Base-by-base conservation (phyloP, 1,140 invertebrate species). In the Drosophila prosaltans region DNA sequence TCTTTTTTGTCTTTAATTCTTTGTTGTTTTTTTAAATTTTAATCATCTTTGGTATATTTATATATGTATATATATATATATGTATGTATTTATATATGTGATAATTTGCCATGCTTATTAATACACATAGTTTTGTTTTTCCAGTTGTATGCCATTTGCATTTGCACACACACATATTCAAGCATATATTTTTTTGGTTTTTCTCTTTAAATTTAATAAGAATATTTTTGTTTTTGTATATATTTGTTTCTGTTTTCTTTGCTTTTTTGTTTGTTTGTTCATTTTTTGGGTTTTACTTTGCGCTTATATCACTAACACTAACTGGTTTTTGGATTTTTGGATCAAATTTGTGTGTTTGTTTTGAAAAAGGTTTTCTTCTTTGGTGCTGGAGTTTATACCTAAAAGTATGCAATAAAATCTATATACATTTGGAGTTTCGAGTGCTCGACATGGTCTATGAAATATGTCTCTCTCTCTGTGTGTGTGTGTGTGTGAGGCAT, bases 401-500 rank as follows among this genome's bases (percentile, higher is more conserved):
- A 84, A 73, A 71, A 84, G 74, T 89, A 84, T 79, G 78, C 78
- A 81, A 73, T 89, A 89, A 89, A 89, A 89, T 90, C 84, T 89
- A 89, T 89, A n/a, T 89, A 89, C 84, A 89, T 67, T 89, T 68
- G 51, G 51, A 77, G 48, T 64, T 73, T 69, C n/a, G 64, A 65
- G 83, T 86, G 84, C 74, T 65, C 59, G 40, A 83, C 21, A 80
- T 82, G 75, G 60, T 78, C 68, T 63, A 54, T 60, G 60, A 70
- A 59, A 58, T 67, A 1, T 36, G 6, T 67, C 57, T 51, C 36
- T 65, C 58, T 51, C 36, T 65, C 58, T 58, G 41, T 67, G 32
- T 26, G 8, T 61, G 28, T 54, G 54, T 30, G 8, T 62, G 43
- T 36, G 32, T 36, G 6, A 36, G 6, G 32, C 32, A 36, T 36